A percentile compares a stretch with the other conserved stretches of the same genome.
phyloP scores from a whole-genome alignment of 2,797 vertebrate species.

The Microctenopoma steveboyesi region DNA sequence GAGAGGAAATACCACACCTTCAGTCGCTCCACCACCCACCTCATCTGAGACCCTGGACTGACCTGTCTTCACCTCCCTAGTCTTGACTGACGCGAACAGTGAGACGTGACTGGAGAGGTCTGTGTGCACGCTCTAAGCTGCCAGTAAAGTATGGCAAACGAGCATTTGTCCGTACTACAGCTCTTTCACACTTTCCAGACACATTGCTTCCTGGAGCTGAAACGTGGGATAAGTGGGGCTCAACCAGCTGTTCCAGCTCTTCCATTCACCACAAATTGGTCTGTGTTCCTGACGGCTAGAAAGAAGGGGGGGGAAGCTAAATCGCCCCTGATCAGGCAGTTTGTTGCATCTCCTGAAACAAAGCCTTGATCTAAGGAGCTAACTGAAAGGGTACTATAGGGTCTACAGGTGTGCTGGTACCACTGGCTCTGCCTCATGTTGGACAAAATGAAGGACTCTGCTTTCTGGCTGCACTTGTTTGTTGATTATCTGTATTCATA shows the following conservation, averaged over 20 bases:
- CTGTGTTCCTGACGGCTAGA: not conserved
- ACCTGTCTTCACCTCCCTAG: conserved; percentile 1
- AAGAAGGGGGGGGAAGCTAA: not conserved
- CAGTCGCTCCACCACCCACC: conserved; percentile 94
- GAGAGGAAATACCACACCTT: conserved; percentile 95
- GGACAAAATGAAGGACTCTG: conserved; percentile 75
- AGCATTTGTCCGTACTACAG: conserved; percentile 22
- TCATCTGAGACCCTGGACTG: conserved; percentile 82
- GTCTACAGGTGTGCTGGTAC: conserved; percentile 13
- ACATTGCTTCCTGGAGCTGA: not conserved
- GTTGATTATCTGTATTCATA: not conserved
- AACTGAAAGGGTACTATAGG: conserved; percentile 57
- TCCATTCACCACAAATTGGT: not conserved
- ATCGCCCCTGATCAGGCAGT: conserved; percentile 3
- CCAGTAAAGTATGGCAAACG: conserved; percentile 10
- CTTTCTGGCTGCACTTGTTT: conserved; percentile 18
- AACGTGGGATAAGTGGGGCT: not conserved
- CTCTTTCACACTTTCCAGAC: conserved; percentile 5
- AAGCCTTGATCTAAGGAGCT: conserved; percentile 3
- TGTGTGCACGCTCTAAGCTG: not conserved
- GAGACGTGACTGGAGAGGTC: not conserved
- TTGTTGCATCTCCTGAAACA: not conserved
- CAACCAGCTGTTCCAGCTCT: conserved; percentile 14
- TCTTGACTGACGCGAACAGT: not conserved
- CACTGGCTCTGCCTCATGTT: conserved; percentile 19